phyloP scores from a whole-genome alignment of 2,888 invertebrate genomes.

The Gastracanthus pulcherrimus region DNA sequence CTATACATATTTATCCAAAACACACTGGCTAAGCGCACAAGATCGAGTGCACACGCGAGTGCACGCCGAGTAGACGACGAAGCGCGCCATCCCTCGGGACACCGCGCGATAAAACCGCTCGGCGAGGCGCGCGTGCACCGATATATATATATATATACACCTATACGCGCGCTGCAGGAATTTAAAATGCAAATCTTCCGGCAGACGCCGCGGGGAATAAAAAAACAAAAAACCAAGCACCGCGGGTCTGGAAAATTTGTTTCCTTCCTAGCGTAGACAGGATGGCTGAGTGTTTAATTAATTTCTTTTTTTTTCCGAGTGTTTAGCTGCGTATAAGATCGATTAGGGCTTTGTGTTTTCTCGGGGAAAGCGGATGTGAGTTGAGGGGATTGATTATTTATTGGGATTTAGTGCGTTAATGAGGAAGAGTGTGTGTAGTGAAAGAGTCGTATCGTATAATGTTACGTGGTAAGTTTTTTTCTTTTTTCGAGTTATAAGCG shows the following conservation, averaged over 20 bases:
- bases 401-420: too few species aligned
- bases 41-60: too few species aligned
- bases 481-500: neutral
- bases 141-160: neutral
- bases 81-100: neutral
- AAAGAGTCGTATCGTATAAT: neutral
- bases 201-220: constrained; percentile 13
- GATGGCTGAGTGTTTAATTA: neutral
- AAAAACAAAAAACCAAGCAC: constrained; percentile 6
- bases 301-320: neutral
- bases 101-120: constrained; percentile 1
- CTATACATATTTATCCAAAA: too few species aligned
- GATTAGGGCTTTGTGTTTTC: too few species aligned
- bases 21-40: too few species aligned
- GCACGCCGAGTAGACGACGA: neutral
- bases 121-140: neutral
- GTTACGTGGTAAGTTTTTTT: neutral
- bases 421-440: too few species aligned
- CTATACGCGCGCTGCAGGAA: neutral
- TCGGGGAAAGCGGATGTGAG: too few species aligned
- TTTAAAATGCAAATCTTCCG: constrained; percentile 40
- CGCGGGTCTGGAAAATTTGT: neutral
- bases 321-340: too few species aligned
- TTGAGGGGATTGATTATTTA: too few species aligned
- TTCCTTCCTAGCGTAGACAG: neutral